Percentiles rank a stretch among this genome's conserved stretches.
These are phyloP conservation scores for Redunca redunca DNA, from an alignment of 2,113 vertebrate species.

Conservation along the genomic window DNA sequence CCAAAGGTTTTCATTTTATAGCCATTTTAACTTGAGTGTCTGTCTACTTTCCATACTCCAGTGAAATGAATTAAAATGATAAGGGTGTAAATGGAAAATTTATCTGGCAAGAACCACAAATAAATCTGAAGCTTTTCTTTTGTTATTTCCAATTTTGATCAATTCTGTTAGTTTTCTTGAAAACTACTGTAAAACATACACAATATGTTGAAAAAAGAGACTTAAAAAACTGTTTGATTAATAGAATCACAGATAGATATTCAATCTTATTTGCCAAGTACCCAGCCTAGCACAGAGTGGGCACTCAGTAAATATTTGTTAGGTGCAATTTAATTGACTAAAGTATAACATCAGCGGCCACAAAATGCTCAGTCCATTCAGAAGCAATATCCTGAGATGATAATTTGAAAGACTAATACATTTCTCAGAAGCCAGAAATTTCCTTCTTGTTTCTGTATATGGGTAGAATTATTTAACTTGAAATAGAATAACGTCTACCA, in stretches of 20 bases:
- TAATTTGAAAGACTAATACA: neutral
- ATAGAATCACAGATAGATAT: neutral
- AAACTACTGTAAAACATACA: neutral
- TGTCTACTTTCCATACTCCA: neutral
- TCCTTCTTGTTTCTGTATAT: neutral
- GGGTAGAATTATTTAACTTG: neutral
- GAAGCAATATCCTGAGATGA: neutral
- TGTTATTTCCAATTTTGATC: neutral
- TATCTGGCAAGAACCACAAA: neutral
- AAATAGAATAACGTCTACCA: neutral
- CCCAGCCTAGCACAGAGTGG: neutral
- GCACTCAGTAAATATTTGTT: neutral
- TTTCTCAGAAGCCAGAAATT: neutral
- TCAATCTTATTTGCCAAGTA: neutral
- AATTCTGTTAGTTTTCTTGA: neutral
- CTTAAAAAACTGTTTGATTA: neutral
- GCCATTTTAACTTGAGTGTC: neutral
- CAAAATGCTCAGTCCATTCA: neutral
- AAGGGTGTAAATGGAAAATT: neutral
- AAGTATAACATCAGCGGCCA: neutral
- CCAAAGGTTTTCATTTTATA: neutral
- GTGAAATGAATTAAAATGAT: neutral
- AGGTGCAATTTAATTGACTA: neutral
- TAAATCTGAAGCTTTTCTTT: neutral
- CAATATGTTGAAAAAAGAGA: neutral